Evolutionary conservation across 1,140 invertebrate species (phyloP), one percentile per base, ranked within the genome.

Genomic region (Melanaphis sacchari): DNA sequence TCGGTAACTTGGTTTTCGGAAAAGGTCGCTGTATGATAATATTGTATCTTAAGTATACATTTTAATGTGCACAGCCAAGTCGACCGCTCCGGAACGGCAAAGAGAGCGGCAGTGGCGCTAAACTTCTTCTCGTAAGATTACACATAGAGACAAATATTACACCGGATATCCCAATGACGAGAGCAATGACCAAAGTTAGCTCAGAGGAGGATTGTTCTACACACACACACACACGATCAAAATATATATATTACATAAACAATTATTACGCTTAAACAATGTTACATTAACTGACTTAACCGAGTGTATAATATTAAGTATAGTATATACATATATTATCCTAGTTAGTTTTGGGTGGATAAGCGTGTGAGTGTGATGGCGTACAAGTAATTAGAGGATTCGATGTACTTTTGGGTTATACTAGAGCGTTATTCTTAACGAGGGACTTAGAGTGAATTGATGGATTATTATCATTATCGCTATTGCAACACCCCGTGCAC

Each of bases 91-190:
- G 4, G 59, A 22, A 31, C 54, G n/a, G 15, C 15, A 31, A n/a
- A 1, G 31, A n/a, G 15, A 15, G 59, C 31, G 59, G 22, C 18
- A 31, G 54, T 11, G 9, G 59, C 15, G 59, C n/a, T 40, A 87
- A 88, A 88, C 31, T 88, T 88, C 41, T 26, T n/a, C 38, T 0
- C 41, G 15, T n/a, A 36, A 38, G 87, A 89, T 88, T 88, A 66
- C 5, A 76, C n/a, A n/a, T 76, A n/a, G 59, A 52, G 43, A 89
- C 46, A 36, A 89, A 52, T n/a, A n/a, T 76, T n/a, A 18, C 9
- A 24, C 87, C 87, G 46, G 87, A 89, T 46, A 46, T 89, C 87
- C n/a, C 46, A 46, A 43, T 88, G 85, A 88, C 43, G n/a, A 89
- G 52, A 24, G 52, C 38, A 90, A 90, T 59, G 88, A 59, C 88